phyloP scores from a whole-genome alignment of 2,113 vertebrate species.

The Pelecanoides urinatrix region DNA sequence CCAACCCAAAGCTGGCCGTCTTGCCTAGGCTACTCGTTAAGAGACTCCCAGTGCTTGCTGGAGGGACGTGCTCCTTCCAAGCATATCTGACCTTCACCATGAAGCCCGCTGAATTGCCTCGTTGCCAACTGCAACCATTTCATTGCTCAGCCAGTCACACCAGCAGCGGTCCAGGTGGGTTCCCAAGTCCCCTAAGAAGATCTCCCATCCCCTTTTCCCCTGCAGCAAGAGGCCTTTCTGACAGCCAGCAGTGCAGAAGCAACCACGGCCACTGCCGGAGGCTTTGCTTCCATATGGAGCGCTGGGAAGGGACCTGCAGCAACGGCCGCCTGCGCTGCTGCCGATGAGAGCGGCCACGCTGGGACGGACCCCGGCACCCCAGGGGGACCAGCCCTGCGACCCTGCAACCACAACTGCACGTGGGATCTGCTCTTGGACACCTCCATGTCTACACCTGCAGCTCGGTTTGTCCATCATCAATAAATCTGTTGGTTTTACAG shows the following conservation, averaged over 20 bases:
- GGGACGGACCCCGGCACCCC: background rate
- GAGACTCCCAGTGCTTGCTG: background rate
- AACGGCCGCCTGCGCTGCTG: constrained; percentile 45
- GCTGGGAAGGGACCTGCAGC: constrained; percentile 37
- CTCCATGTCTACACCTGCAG: fast-evolving
- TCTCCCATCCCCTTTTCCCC: background rate
- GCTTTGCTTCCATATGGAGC: constrained; percentile 64
- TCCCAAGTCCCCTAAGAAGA: background rate
- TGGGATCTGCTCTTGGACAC: background rate
- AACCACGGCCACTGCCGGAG: constrained; percentile 40
- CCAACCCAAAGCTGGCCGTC: background rate
- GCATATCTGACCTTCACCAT: background rate
- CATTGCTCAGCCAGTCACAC: background rate
- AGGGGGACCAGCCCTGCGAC: background rate
- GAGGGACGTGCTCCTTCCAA: background rate
- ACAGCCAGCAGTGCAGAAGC: constrained; percentile 28
- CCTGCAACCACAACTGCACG: fast-evolving
- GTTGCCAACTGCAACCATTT: fast-evolving
- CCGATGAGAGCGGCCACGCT: background rate
- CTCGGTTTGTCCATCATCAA: background rate
- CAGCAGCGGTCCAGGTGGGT: background rate
- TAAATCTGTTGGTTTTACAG: background rate
- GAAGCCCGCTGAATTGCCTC: background rate
- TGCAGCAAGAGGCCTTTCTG: background rate
- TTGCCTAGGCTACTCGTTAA: fast-evolving